Base-by-base conservation (phyloP, 2,888 invertebrate genomes). In the Chymomyza amoena region DNA sequence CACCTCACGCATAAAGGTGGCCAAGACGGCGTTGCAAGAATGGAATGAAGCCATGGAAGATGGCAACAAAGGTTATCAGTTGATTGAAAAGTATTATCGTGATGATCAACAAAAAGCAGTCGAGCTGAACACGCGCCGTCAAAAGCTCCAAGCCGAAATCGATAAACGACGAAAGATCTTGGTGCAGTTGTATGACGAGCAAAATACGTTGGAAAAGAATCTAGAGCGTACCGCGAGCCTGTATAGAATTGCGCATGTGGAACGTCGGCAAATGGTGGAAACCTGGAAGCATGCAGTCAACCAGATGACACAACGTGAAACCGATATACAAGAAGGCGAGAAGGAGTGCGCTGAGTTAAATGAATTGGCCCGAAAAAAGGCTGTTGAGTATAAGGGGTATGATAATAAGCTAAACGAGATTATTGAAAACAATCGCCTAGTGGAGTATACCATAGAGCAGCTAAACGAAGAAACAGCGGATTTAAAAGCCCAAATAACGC, bases 201-300 rank as follows among this genome's bases (percentile, higher is more conserved):
- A 93, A 54, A 91, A 90, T 36, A 93, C 93, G 64, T 91, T 93
- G 76, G 94, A 95, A 78, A 92, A 93, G 73, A 91, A 92, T 66
- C 84, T 94, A n/a, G 92, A 93, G 72, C 91, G 92, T 66, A 93
- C 93, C 0, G 92, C 93, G 0, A 91, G 92, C 68, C 82, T 93
- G 6, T 93, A 93, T 79, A 88, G 91, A 4, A 88, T 94, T 78
- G 94, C 95, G 9, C 93, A 95, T 89, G 92, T 93, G 60, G 95
- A 96, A 86, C 93, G 96, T 15, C 93, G 94, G 45, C 93, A 94
- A 72, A 93, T 96, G 92, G 94, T 96, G 87, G 90, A 92, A 2
- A 96, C 95, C 81, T 96, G 96, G 96, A 94, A 95, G 61, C 93
- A 93, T 56, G 94, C 96, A 2, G 94, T 95, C 0, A 93, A 93